phyloP scores from a whole-genome alignment of 2,113 vertebrate species.

The Cryptotis parvus region DNA sequence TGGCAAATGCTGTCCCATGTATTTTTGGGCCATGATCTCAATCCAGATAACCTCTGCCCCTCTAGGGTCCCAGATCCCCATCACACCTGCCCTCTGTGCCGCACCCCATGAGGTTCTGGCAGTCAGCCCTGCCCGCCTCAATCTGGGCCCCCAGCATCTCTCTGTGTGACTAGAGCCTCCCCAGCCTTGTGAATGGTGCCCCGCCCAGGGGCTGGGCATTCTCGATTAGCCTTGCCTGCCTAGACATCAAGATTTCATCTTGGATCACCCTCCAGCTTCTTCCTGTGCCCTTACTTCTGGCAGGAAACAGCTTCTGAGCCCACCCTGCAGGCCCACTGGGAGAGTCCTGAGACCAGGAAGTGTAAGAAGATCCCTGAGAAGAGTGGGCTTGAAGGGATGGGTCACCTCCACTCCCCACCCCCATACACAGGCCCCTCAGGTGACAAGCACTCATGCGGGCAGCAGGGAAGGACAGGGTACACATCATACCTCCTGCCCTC shows the following conservation, averaged over 20 bases:
- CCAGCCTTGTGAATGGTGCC: not conserved
- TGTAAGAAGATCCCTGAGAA: not conserved
- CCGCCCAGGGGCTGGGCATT: too few species aligned
- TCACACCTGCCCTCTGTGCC: not conserved
- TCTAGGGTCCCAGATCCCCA: slow-evolving; percentile 1
- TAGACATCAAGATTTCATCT: not conserved
- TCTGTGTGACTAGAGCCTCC: not conserved
- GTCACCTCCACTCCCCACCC: too few species aligned
- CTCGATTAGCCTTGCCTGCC: too few species aligned
- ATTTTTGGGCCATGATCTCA: slow-evolving; percentile 51
- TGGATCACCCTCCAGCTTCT: not conserved
- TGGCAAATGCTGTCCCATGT: slow-evolving; percentile 39
- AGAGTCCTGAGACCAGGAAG: not conserved
- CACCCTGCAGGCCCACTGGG: too few species aligned
- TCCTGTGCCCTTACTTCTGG: not conserved
- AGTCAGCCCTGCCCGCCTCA: not conserved
- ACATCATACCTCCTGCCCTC: fast-evolving
- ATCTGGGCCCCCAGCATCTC: not conserved
- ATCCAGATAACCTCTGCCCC: slow-evolving; percentile 53
- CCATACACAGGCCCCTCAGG: too few species aligned
- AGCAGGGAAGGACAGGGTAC: fast-evolving
- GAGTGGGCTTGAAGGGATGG: not conserved
- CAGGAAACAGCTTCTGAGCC: not conserved
- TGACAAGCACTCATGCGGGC: not conserved
- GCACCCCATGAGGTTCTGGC: not conserved